A percentile compares a stretch with the other conserved stretches of the same genome.
Evolutionary conservation across 1,140 invertebrate species (phyloP).

Genomic region (Drosophila subpulchrella): DNA sequence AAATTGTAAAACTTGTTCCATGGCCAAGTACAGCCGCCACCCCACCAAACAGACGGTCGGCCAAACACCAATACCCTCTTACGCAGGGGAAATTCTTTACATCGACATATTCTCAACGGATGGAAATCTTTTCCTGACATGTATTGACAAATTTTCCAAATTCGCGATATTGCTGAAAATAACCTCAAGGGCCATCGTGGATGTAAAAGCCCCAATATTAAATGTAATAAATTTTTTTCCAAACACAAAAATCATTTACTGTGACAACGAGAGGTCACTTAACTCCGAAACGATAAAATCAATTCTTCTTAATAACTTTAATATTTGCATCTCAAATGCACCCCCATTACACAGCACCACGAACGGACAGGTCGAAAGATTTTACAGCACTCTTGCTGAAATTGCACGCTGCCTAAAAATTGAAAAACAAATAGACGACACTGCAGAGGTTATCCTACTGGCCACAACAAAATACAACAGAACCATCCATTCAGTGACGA

Average conservation of each 20-base stretch:
- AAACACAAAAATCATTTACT: no score
- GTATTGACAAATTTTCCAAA: no score
- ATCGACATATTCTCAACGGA: not conserved
- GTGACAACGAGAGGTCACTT: no score
- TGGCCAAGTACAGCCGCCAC: conserved; percentile 10
- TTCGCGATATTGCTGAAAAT: not conserved
- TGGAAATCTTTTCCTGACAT: no score
- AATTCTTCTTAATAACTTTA: no score
- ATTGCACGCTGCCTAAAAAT: not conserved
- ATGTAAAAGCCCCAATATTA: not conserved
- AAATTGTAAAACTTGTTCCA: not conserved
- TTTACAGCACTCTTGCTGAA: not conserved
- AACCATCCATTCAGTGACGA: not conserved
- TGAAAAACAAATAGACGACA: not conserved
- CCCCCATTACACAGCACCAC: no score
- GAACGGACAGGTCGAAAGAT: not conserved
- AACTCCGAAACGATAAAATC: no score
- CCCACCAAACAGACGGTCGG: not conserved
- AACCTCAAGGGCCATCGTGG: not conserved
- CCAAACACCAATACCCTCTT: not conserved
- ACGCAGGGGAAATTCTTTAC: not conserved
- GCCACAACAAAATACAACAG: not conserved
- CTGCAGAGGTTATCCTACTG: no score
- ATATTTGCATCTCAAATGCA: no score
- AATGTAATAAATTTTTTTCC: no score